Evolutionary conservation across 2,888 invertebrate genomes (phyloP), one percentile per base, ranked within the genome.

Genomic region (Drosophila quinaria): DNA sequence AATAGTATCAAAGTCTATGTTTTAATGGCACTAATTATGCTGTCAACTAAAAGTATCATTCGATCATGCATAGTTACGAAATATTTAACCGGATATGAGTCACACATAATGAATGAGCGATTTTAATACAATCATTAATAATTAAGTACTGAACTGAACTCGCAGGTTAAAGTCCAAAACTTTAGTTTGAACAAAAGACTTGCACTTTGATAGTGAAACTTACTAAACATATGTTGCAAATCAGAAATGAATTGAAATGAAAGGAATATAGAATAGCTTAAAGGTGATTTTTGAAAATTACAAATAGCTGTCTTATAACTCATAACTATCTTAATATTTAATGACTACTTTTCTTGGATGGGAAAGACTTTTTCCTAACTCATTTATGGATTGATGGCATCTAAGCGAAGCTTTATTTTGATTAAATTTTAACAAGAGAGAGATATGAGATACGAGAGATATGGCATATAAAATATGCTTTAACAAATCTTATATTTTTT

Each of bases 121-220:
- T 81, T 65, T 59, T 65, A 65, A 59, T 59, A 78, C 35, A 61
- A 63, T 76, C 79, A 82, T 77, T 81, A 81, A 79, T 76, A 82
- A 81, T 79, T 85, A 65, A 44, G 56, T 39, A 55, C 60, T 59
- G 25, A 67, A 55, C 60, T 59, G 25, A 67, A 50, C 44, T 49
- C n/a, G 17, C 51, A 55, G 78, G 61, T 64, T 61, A 81, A 71
- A 49, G 65, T 67, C 67, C 56, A 67, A 67, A 64, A 33, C 15
- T 46, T 19, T 47, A 64, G 37, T 67, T 42, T 75, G 62, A 29
- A 55, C 33, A 42, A 61, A 46, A 62, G 4, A 55, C 41, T 42
- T 9, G 15, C 35, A n/a, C 11, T 51, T 46, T 19, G 50, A 59
- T 74, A 67, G 25, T 50, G 22, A 46, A 41, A 54, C 11, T 50